Evolutionary conservation across 2,113 vertebrate genomes (phyloP).

Genomic region (Ia io): DNA sequence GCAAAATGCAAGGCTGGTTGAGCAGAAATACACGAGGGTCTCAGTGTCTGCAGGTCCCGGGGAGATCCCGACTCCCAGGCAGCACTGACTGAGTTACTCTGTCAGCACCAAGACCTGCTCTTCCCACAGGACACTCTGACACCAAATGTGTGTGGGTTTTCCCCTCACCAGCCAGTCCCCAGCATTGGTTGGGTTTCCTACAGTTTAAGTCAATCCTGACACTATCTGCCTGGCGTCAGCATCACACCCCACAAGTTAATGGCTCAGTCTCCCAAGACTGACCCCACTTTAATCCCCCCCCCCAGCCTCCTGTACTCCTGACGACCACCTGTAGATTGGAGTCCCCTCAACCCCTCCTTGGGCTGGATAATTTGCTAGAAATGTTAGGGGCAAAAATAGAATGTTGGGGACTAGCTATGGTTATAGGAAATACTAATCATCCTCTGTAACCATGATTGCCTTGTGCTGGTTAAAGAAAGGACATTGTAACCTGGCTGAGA

Average conservation of each 20-base stretch:
- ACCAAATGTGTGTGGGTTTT: not conserved
- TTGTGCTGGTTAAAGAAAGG: too few species aligned
- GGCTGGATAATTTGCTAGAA: not conserved
- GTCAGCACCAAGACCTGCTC: not conserved
- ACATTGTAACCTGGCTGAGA: too few species aligned
- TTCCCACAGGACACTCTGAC: not conserved
- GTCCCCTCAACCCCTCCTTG: not conserved
- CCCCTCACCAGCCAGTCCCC: not conserved
- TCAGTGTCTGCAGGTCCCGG: not conserved
- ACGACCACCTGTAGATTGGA: not conserved
- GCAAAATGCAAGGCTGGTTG: not conserved
- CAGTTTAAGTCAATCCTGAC: not conserved
- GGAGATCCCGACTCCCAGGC: not conserved
- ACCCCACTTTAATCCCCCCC: not conserved
- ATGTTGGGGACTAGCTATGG: too few species aligned
- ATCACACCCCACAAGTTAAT: not conserved
- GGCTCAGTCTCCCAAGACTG: too few species aligned
- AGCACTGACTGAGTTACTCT: not conserved
- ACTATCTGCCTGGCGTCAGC: not conserved
- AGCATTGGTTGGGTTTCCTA: not conserved
- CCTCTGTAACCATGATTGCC: too few species aligned
- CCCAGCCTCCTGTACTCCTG: not conserved
- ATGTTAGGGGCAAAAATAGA: too few species aligned
- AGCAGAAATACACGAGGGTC: not conserved
- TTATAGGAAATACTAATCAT: too few species aligned